phyloP scores from a whole-genome alignment of 2,888 invertebrate genomes.

The Cephus pulcher region DNA sequence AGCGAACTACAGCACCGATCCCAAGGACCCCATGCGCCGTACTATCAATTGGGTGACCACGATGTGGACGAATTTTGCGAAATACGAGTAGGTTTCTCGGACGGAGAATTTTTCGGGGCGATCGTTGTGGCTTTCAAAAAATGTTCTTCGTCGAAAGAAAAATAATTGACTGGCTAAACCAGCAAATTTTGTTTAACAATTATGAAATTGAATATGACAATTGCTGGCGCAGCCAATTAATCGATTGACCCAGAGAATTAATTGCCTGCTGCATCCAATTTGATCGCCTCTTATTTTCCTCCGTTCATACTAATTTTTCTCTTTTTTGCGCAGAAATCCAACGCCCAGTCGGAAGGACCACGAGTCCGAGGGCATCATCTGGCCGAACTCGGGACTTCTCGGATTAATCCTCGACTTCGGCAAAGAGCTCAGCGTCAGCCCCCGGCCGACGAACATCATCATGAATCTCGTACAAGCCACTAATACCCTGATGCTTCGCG shows the following conservation, averaged over 20 bases:
- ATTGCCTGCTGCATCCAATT: too few species aligned
- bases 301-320: too few species aligned
- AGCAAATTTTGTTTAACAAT: too few species aligned
- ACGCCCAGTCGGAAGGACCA: constrained; percentile 1
- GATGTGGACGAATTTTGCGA: constrained; percentile 32
- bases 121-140: too few species aligned
- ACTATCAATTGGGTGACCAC: constrained; percentile 15
- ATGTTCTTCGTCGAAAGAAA: too few species aligned
- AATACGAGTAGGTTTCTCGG: constrained; percentile 16
- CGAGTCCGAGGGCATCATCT: neutral
- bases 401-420: constrained; percentile 13
- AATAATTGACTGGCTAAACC: too few species aligned
- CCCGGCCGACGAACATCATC: neutral
- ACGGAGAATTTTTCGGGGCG: too few species aligned
- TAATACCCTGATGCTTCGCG: too few species aligned
- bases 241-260: too few species aligned
- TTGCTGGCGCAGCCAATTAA: too few species aligned
- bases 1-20: neutral
- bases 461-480: neutral
- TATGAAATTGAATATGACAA: too few species aligned
- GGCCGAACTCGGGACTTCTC: constrained; percentile 10
- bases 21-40: constrained; percentile 8
- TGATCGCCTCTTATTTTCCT: too few species aligned
- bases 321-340: constrained; percentile 1
- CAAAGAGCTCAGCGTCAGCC: neutral